Conservation (phyloP, 2,113 vertebrate species). For the Cyanistes caeruleus region DNA sequence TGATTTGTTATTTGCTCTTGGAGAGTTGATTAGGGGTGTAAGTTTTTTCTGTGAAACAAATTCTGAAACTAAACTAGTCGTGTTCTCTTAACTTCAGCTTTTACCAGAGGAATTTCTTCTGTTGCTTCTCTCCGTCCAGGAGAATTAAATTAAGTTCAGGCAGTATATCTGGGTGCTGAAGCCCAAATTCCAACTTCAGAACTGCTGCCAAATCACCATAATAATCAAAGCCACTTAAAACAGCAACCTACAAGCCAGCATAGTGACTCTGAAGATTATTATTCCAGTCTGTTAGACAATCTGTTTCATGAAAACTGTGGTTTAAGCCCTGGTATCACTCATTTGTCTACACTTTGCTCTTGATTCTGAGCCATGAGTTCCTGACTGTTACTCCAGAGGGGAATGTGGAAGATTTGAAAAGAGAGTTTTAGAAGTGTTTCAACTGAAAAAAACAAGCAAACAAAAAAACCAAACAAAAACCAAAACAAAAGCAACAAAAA, state of each 20-base stretch:
- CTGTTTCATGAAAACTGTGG: slow-evolving; percentile 49
- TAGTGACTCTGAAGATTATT: slow-evolving; percentile 69
- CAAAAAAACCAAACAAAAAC: not conserved
- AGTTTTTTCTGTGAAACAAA: not conserved
- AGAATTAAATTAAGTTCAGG: slow-evolving; percentile 37
- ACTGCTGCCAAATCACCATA: slow-evolving; percentile 59
- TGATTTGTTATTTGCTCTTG: not conserved
- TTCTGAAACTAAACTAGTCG: not conserved
- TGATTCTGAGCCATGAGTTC: slow-evolving; percentile 30
- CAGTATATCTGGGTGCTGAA: not conserved
- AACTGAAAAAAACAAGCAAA: not conserved
- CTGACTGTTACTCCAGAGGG: not conserved
- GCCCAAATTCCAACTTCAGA: slow-evolving; percentile 47
- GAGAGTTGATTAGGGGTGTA: not conserved
- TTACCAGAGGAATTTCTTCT: not conserved
- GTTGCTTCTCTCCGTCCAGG: not conserved
- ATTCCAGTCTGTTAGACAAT: slow-evolving; percentile 68
- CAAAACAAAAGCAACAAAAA: too few species aligned
- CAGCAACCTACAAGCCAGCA: slow-evolving; percentile 64
- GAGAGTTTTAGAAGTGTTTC: not conserved
- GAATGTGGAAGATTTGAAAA: not conserved
- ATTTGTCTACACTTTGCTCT: slow-evolving; percentile 60
- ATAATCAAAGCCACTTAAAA: slow-evolving; percentile 68
- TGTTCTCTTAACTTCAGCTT: not conserved
- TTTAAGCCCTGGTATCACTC: slow-evolving; percentile 45